Evolutionary conservation across 2,888 invertebrate species (phyloP), one percentile per base, ranked within the genome.

Genomic region (Agriopis marginaria): DNA sequence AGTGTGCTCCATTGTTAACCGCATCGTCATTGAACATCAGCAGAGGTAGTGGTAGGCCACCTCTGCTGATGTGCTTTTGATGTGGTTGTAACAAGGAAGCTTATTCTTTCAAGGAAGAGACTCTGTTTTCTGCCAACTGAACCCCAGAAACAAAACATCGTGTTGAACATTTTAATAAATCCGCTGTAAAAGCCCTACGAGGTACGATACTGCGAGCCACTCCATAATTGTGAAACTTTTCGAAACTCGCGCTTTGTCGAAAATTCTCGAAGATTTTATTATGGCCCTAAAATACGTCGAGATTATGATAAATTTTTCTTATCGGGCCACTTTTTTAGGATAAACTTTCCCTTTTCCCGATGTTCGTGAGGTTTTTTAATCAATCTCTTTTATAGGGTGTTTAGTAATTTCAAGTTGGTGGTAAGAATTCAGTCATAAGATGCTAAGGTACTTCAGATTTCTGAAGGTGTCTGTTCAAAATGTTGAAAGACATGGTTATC

Each of bases 131-230:
- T 11, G 17, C 44, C 53, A 42, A 67, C 12, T 39, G 66, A 71
- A 56, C 74, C 72, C 70, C 53, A 64, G 47, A 73, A 73, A 63
- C 71, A 68, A 77, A 77, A 75, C 75, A 74, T 75, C 71, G 69
- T 75, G 74, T 77, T 70, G 65, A 75, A 72, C 75, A 73, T 75
- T 77, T 77, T 75, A 75, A 75, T 75, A 77, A 77, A 77, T 77
- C 75, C 68, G 62, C 58, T 75, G 75, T 74, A 73, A 72, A 71
- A 77, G 73, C 73, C 68, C 71, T 74, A 72, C 75, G 70, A 77
- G 75, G 74, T 75, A 74, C 63, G 56, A 51, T 51, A 65, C 66
- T 66, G 23, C 44, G 44, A 51, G 60, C 67, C 66, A 50, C 71
- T 71, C 73, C 77, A 72, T 77, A 77, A 77, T 77, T 77, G 77